Evolutionary conservation across 2,888 invertebrate genomes (phyloP), one percentile per base, ranked within the genome.

Genomic region (Patella ulyssiponensis): DNA sequence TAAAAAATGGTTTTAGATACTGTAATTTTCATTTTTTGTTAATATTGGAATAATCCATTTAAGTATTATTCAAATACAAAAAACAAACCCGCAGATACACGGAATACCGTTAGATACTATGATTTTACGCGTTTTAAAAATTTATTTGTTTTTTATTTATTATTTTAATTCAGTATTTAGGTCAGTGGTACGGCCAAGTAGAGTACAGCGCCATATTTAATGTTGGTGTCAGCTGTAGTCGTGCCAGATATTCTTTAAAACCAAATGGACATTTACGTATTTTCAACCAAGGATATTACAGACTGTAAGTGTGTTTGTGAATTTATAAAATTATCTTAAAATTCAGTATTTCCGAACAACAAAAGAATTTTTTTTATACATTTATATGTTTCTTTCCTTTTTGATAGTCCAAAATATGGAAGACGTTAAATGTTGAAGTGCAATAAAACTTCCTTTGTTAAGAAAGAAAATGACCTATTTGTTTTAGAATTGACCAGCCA

Each of bases 211-310:
- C 64, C 14, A 64, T 64, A 17, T 64, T 64, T 64, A 64, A n/a
- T 64, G 20, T 64, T 5, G 64, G 64, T 64, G 64, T 64, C 14
- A 64, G 64, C 23, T 64, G 64, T 64, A 64, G 64, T 14, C 20
- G 64, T 23, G 64, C 64, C 3, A 64, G 3, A 3, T 64, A 64
- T 64, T 64, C 64, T 20, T 9, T 64, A 3, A 64, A 64, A 64
- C 20, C 64, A 64, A 64, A 64, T 23, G 20, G 23, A 20, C 64
- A 64, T 64, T 20, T 64, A 11, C 20, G 23, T 23, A 23, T 64
- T 9, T 64, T 64, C 23, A 64, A 64, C 64, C 64, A 64, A 20
- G 64, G 64, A 23, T 64, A 17, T 23, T 64, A 64, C 64, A 64
- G 23, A 64, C 23, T 64, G 64, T 64, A 64, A 64, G 64, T 64